Base-by-base conservation (phyloP, 2,888 invertebrate species). In the Eupithecia exiguata region DNA sequence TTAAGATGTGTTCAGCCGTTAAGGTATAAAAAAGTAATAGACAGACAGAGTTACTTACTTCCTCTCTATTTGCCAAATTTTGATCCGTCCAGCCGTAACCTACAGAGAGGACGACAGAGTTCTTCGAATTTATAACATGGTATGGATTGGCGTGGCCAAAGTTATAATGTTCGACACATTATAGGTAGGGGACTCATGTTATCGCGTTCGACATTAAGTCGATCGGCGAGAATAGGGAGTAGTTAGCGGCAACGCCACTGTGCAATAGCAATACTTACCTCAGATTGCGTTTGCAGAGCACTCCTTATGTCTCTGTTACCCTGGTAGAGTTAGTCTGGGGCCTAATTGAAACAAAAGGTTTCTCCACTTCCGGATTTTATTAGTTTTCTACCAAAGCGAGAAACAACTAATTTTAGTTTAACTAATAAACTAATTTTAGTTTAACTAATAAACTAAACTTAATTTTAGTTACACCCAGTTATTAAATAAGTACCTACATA, bases 181-280 rank as follows among this genome's bases (percentile, higher is more conserved):
- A 46, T 46, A 18, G 1, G 6, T 6, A 46, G 46, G 18, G 12
- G 46, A 49, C 49, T 49, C n/a, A n/a, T 46, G 46, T 7, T 53
- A 53, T 53, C 49, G 21, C 4, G 18, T 35, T 62, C 62, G 62
- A 62, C 18, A 62, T 35, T 16, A 62, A 4, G 58, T 14, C 58
- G 58, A 58, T 25, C 62, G 35, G 7, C 62, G 30, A 43, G 40
- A 66, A 66, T 66, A 36, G 65, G 78, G 80, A 80, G 81, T 83
- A 83, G 84, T 87, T 83, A 84, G 82, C 77, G 83, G 85, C 76
- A 83, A 85, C 84, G 84, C 86, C 83, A 84, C 83, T 65, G 80
- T 80, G 81, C 80, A 79, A 74, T 69, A 74, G 78, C 73, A 79
- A 80, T 43, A 66, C 66, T 40, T 65, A 65, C 65, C 66, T 21